Percentiles rank a stretch among this genome's conserved stretches.
These are phyloP conservation scores for Merodon equestris DNA, from an alignment of 2,888 invertebrate species.

Conservation along the genomic window DNA sequence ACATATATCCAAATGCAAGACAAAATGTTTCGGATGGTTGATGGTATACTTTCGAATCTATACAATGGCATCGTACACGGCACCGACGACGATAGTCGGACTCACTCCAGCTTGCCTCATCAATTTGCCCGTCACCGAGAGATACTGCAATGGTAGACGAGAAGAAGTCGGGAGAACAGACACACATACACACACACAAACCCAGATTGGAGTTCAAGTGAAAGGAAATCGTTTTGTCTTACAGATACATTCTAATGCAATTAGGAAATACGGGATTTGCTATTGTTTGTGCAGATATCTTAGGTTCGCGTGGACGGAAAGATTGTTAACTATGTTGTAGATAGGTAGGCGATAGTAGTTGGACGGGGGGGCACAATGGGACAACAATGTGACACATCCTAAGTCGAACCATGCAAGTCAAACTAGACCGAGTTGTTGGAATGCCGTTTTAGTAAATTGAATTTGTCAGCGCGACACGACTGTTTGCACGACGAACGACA, in stretches of 20 bases:
- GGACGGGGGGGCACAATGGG: neutral
- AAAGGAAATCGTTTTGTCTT: slow-evolving; percentile 69
- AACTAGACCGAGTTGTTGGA: slow-evolving; percentile 42
- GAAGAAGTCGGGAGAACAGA: too few species aligned
- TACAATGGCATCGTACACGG: slow-evolving; percentile 30
- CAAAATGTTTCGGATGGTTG: slow-evolving; percentile 34
- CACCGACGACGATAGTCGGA: too few species aligned
- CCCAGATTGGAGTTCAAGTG: slow-evolving; percentile 56
- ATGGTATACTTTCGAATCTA: slow-evolving; percentile 50
- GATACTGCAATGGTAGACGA: neutral
- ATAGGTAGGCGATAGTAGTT: slow-evolving; percentile 13
- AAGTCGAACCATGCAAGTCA: too few species aligned
- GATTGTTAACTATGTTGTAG: slow-evolving; percentile 62
- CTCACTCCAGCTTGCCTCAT: slow-evolving; percentile 44
- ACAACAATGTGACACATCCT: slow-evolving; percentile 50
- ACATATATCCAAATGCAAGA: slow-evolving; percentile 37
- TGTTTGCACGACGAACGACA: neutral
- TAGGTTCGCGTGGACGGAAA: slow-evolving; percentile 47
- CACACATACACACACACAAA: too few species aligned
- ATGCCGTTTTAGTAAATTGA: slow-evolving; percentile 61
- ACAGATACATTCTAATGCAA: slow-evolving; percentile 69
- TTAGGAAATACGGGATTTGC: slow-evolving; percentile 68
- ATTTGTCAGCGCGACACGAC: slow-evolving; percentile 42
- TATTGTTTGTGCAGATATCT: slow-evolving; percentile 43
- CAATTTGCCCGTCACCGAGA: slow-evolving; percentile 65